Evolutionary conservation across 2,797 vertebrate species (phyloP), one percentile per base, ranked within the genome.

Genomic region (Austrolebias charrua): DNA sequence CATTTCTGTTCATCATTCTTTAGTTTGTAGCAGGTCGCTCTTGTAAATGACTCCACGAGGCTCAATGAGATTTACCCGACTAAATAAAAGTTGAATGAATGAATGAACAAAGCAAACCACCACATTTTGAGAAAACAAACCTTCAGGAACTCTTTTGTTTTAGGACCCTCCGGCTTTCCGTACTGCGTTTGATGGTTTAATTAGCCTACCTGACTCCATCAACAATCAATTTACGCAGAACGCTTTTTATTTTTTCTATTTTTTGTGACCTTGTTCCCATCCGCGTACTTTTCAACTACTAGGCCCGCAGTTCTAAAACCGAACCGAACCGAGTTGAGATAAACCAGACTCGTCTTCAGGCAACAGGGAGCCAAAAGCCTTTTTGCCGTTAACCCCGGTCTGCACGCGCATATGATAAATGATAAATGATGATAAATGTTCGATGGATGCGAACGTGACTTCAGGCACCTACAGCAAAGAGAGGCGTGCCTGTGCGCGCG

Each of bases 401-500:
- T 51, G 44, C 8, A 33, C 0, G 3, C 35, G 48, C 57, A 45
- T 16, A 35, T 2, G n/a, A n/a, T n/a, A n/a, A n/a, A n/a, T n/a
- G n/a, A n/a, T n/a, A n/a, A n/a, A n/a, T 16, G 42, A n/a, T 35
- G 14, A 1, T 55, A n/a, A 9, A 15, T 56, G n/a, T 47, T 9
- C 55, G 57, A 19, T 38, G 52, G 18, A 1, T 0, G 82, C 49
- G 84, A 56, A 89, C 88, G 88, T 88, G 86, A 88, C 86, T 57
- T 20, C 49, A 13, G 14, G 79, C 84, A 83, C 65, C 28, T 45
- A 57, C 68, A 45, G 76, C 71, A 4, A 66, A 50, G 75, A 12
- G 60, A 63, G 0, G 69, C 73, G 75, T 79, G 72, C 61, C 18
- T 76, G 31, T 35, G 77, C 66, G 75, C 73, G 24, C 4, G 6